Percentiles rank a stretch among this genome's conserved stretches.
phyloP scores from a whole-genome alignment of 2,888 invertebrate species.

The Tetheella fluctuosa region DNA sequence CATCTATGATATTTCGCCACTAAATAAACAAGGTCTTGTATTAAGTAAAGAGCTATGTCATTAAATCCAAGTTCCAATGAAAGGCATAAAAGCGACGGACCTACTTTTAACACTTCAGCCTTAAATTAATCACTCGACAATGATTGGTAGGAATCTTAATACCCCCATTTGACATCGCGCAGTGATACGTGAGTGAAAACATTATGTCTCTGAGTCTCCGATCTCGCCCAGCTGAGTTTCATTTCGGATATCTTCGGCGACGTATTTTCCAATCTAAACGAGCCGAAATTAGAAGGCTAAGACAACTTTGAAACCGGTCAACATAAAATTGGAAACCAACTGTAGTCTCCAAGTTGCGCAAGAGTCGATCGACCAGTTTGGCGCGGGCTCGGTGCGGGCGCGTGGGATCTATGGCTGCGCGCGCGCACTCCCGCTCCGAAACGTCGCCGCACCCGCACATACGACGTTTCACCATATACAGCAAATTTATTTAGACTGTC shows the following conservation, averaged over 20 bases:
- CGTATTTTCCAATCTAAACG: conserved; percentile 82
- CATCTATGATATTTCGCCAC: conserved; percentile 1
- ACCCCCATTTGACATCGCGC: conserved; percentile 26
- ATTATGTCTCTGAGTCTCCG: conserved; percentile 13
- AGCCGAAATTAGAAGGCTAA: conserved; percentile 83
- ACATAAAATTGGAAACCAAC: conserved; percentile 84
- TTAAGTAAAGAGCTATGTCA: conserved; percentile 5
- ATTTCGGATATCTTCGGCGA: conserved; percentile 56
- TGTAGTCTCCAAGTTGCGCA: conserved; percentile 80
- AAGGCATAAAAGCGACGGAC: conserved; percentile 28
- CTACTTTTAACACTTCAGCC: conserved; percentile 38
- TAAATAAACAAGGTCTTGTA: conserved; percentile 1
- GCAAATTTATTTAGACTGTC: conserved; percentile 67
- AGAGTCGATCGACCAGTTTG: conserved; percentile 76
- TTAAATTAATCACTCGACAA: conserved; percentile 46
- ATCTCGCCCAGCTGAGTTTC: conserved; percentile 48
- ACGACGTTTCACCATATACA: conserved; percentile 47
- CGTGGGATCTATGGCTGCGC: conserved; percentile 72
- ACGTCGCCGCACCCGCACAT: conserved; percentile 40
- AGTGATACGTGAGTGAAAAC: conserved; percentile 47
- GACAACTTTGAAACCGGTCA: conserved; percentile 82
- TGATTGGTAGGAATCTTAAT: conserved; percentile 44
- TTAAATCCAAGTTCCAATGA: background rate
- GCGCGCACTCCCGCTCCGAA: conserved; percentile 28
- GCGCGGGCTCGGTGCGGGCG: conserved; percentile 56